phyloP scores from a whole-genome alignment of 2,888 invertebrate species.

The Cheilosia vernalis region DNA sequence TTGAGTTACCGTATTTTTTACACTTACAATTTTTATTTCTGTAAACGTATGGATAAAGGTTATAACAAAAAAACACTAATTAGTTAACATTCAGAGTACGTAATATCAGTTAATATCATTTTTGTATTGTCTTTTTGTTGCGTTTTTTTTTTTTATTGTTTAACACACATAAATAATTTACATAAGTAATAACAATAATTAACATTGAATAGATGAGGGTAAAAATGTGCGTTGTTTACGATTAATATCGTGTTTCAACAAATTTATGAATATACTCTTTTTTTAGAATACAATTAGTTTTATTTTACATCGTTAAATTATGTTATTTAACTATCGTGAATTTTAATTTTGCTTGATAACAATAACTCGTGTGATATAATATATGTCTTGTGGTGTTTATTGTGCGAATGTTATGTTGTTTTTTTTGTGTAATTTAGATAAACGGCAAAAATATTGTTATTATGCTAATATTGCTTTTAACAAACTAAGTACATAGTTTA shows the following conservation, averaged over 20 bases:
- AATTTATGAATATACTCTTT: conserved; percentile 1
- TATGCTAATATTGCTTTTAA: neutral
- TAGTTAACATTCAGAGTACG: conserved; percentile 32
- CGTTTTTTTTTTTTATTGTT: conserved; percentile 11
- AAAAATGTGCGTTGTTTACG: conserved; percentile 40
- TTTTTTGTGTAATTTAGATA: neutral
- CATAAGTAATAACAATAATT: conserved; percentile 50
- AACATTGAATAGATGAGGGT: conserved; percentile 50
- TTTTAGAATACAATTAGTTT: conserved; percentile 5
- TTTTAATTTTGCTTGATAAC: neutral
- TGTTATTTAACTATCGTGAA: neutral
- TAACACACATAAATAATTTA: conserved; percentile 31
- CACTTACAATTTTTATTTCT: conserved; percentile 9
- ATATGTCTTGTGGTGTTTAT: neutral
- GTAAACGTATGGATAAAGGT: neutral
- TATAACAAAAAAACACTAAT: conserved; percentile 34
- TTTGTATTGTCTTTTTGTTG: conserved; percentile 46
- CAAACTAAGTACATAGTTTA: neutral
- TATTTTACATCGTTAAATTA: conserved; percentile 12
- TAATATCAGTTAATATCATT: conserved; percentile 15
- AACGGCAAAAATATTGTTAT: too few species aligned
- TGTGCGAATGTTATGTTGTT: neutral
- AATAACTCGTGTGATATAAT: neutral
- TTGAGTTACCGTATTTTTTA: conserved; percentile 15
- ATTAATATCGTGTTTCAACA: conserved; percentile 19